Percentiles rank a stretch among this genome's conserved stretches.
Conservation (phyloP, 1,140 invertebrate genomes). For the Sycophaga agraensis region DNA sequence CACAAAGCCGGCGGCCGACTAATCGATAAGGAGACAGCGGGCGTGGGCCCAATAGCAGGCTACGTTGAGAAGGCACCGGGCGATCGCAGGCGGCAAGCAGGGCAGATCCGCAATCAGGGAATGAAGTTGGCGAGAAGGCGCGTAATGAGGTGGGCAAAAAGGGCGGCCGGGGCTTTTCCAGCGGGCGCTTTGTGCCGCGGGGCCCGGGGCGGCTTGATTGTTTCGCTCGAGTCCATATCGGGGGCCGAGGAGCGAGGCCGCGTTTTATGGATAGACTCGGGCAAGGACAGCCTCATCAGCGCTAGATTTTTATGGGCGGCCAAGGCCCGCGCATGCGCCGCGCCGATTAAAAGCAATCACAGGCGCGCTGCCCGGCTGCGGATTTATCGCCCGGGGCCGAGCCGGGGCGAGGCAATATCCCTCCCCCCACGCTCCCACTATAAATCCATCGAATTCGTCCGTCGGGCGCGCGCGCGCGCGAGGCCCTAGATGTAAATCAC, state of each 20-base stretch:
- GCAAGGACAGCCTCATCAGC: conserved; percentile 21
- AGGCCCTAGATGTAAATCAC: not conserved
- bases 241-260: not conserved
- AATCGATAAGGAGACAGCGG: no score
- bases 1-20: no score
- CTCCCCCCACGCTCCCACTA: not conserved
- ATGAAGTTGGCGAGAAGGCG: no score
- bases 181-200: no score
- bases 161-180: no score
- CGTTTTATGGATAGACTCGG: conserved; percentile 11
- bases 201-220: not conserved
- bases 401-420: not conserved
- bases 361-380: not conserved
- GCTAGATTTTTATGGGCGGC: conserved; percentile 17
- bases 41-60: no score
- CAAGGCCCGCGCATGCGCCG: not conserved
- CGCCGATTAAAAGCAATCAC: conserved; percentile 25
- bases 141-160: no score
- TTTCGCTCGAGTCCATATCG: conserved; percentile 13
- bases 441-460: conserved; percentile 16
- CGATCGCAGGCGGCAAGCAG: no score
- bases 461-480: no score
- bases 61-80: no score
- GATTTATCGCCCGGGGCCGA: conserved; percentile 14
- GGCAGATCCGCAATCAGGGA: no score